Evolutionary conservation across 2,113 vertebrate species (phyloP).

Genomic region (Rhinolophus ferrumequinum): DNA sequence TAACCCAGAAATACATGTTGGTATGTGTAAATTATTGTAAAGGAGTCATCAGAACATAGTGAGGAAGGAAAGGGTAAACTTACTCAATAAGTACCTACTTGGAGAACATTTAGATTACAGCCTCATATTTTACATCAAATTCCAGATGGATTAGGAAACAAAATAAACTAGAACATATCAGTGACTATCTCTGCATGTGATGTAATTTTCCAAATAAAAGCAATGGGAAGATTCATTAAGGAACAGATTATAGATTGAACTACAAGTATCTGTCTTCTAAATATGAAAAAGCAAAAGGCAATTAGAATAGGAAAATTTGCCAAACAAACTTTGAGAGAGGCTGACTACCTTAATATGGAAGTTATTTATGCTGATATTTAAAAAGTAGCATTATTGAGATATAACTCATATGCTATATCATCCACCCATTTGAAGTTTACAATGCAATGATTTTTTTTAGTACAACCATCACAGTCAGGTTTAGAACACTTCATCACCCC

Average conservation of each 20-base stretch:
- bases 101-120: background rate
- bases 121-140: background rate
- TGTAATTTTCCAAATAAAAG: constrained; percentile 16
- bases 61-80: background rate
- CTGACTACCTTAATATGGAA: background rate
- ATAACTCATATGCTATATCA: background rate
- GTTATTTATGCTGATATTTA: constrained; percentile 4
- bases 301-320: background rate
- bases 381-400: background rate
- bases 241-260: background rate
- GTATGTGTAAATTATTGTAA: background rate
- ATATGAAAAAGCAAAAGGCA: constrained; percentile 4
- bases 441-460: background rate
- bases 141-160: background rate
- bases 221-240: background rate
- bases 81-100: background rate
- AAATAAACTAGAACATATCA: background rate
- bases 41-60: background rate
- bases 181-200: background rate
- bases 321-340: background rate
- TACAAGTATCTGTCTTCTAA: background rate
- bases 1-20: background rate
- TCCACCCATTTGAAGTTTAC: background rate
- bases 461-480: background rate
- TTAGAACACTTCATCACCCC: background rate